Conservation (phyloP, 2,797 vertebrate genomes). For the Falco naumanni region DNA sequence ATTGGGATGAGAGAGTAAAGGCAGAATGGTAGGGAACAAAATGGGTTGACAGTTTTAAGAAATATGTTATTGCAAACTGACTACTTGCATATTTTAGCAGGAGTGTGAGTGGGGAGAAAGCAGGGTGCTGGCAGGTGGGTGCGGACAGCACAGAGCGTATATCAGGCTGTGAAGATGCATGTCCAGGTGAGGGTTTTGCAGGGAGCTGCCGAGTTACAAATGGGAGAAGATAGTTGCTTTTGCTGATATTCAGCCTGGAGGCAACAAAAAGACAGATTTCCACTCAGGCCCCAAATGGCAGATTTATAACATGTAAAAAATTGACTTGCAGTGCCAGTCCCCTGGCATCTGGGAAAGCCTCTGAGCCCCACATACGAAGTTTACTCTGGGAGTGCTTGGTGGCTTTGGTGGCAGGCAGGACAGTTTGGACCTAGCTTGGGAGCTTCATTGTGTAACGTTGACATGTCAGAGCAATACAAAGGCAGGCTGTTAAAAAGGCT, state of each 20-base stretch:
- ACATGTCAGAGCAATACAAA: not conserved
- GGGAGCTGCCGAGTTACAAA: constrained; percentile 14
- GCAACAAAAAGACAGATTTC: constrained; percentile 10
- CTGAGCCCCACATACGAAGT: not conserved
- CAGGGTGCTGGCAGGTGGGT: not conserved
- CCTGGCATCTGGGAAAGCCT: not conserved
- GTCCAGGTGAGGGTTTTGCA: not conserved
- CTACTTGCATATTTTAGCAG: not conserved
- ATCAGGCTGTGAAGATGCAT: constrained; percentile 6
- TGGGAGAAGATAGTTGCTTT: not conserved
- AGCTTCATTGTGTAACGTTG: not conserved
- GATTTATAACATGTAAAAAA: not conserved
- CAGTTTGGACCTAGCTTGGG: not conserved
- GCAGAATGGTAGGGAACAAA: not conserved
- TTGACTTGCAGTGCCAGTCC: not conserved
- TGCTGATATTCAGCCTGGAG: not conserved
- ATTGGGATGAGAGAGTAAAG: not conserved
- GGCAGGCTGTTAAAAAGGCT: not conserved
- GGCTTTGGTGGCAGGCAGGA: not conserved
- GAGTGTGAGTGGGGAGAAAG: not conserved
- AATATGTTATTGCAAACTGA: not conserved
- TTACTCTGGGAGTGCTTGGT: not conserved
- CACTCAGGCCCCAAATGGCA: not conserved
- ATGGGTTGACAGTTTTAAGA: not conserved
- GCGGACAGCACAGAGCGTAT: not conserved